These are phyloP conservation scores for Protophormia terraenovae DNA, from an alignment of 2,888 invertebrate genomes.

Conservation along the genomic window DNA sequence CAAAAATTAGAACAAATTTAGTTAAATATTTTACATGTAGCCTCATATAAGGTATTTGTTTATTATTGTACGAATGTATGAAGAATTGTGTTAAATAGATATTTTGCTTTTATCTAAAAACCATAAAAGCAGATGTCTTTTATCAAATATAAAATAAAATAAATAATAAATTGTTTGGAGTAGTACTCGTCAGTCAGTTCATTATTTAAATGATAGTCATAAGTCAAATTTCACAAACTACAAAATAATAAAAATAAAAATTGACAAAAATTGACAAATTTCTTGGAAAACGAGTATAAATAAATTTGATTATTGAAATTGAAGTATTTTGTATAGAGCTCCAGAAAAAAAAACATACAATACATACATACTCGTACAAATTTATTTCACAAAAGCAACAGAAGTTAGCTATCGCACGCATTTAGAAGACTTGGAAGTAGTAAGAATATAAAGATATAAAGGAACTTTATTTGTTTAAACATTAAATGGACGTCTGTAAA, in stretches of 20 bases:
- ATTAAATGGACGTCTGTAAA: constrained; percentile 31
- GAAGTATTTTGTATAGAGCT: background rate
- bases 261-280: constrained; percentile 47
- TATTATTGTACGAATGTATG: background rate
- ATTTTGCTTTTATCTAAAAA: constrained; percentile 30
- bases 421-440: background rate
- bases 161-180: constrained; percentile 49
- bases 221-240: constrained; percentile 58
- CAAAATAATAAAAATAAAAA: constrained; percentile 8
- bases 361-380: background rate
- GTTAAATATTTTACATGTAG: background rate
- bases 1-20: background rate
- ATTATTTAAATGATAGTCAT: constrained; percentile 38
- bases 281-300: constrained; percentile 44
- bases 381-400: background rate
- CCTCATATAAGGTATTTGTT: background rate
- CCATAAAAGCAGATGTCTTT: constrained; percentile 52
- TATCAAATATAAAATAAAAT: constrained; percentile 49
- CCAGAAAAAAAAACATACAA: background rate
- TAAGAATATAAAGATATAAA: background rate
- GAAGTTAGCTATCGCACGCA: background rate
- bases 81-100: background rate
- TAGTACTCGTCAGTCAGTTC: constrained; percentile 4
- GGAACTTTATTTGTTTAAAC: constrained; percentile 46
- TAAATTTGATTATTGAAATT: constrained; percentile 47